Evolutionary conservation across 1,140 invertebrate genomes (phyloP).

Genomic region (Polypedilum pembai): DNA sequence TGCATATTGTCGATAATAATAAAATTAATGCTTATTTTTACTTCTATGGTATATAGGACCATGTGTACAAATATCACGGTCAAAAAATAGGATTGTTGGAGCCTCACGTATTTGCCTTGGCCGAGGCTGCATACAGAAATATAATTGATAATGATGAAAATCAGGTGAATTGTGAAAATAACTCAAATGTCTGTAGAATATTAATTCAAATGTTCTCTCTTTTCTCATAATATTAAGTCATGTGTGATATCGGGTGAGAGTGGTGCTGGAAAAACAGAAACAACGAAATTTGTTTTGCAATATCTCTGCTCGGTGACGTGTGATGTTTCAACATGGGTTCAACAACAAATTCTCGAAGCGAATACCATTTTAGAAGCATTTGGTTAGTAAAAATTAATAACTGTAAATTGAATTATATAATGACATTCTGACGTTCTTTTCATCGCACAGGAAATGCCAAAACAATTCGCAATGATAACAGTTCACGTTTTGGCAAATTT

Average conservation of each 20-base stretch:
- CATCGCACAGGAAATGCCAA: conserved; percentile 81
- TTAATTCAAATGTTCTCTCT: conserved; percentile 39
- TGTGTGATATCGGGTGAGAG: conserved; percentile 97
- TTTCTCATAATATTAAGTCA: conserved; percentile 53
- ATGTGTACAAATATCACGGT: conserved; percentile 71
- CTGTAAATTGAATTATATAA: neutral
- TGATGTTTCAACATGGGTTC: conserved; percentile 85
- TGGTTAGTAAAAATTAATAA: conserved; percentile 50
- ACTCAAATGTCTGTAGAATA: neutral
- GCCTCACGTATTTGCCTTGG: conserved; percentile 84
- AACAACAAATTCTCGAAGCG: conserved; percentile 89
- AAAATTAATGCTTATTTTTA: neutral
- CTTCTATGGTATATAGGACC: conserved; percentile 54
- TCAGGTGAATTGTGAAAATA: conserved; percentile 35
- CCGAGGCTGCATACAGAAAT: conserved; percentile 73
- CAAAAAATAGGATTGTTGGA: conserved; percentile 72
- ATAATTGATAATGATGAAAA: conserved; percentile 39
- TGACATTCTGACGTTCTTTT: conserved; percentile 33
- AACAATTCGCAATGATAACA: conserved; percentile 95
- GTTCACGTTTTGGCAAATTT: conserved; percentile 94
- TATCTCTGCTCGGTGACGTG: conserved; percentile 89
- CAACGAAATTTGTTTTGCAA: conserved; percentile 89
- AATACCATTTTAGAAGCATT: conserved; percentile 90
- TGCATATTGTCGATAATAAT: no score
- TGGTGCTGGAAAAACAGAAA: conserved; percentile 96